Evolutionary conservation across 2,888 invertebrate species (phyloP).

Genomic region (Crocallis elinguaria): DNA sequence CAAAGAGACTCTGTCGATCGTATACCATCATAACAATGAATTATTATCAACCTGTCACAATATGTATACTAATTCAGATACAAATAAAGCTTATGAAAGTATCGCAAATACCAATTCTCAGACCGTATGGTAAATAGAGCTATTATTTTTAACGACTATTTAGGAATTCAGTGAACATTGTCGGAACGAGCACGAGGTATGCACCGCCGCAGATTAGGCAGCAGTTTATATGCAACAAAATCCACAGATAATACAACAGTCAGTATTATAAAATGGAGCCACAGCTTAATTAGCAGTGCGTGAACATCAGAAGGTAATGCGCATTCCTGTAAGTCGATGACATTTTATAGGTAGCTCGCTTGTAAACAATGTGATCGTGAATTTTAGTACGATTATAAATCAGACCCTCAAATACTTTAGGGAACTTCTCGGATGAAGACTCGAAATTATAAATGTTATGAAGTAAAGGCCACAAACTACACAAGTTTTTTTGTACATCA

Average conservation of each 20-base stretch:
- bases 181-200: conserved; percentile 49
- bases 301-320: conserved; percentile 42
- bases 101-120: conserved; percentile 31
- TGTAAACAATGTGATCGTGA: conserved; percentile 41
- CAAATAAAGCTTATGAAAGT: conserved; percentile 34
- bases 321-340: conserved; percentile 52
- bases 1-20: neutral
- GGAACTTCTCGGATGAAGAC: neutral
- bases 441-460: neutral
- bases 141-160: conserved; percentile 63
- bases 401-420: conserved; percentile 26
- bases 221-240: conserved; percentile 18
- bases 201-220: conserved; percentile 26
- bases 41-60: conserved; percentile 9
- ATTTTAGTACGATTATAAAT: conserved; percentile 31
- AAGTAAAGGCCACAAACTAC: neutral
- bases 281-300: conserved; percentile 14
- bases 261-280: conserved; percentile 12
- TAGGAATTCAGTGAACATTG: conserved; percentile 59
- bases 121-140: conserved; percentile 52
- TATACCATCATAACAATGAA: neutral
- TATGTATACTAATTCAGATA: neutral
- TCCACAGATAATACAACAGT: neutral
- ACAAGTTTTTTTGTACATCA: too few relatives aligned
- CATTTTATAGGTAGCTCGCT: conserved; percentile 46